Conservation (phyloP, 2,113 vertebrate species). For the Aptenodytes patagonicus region DNA sequence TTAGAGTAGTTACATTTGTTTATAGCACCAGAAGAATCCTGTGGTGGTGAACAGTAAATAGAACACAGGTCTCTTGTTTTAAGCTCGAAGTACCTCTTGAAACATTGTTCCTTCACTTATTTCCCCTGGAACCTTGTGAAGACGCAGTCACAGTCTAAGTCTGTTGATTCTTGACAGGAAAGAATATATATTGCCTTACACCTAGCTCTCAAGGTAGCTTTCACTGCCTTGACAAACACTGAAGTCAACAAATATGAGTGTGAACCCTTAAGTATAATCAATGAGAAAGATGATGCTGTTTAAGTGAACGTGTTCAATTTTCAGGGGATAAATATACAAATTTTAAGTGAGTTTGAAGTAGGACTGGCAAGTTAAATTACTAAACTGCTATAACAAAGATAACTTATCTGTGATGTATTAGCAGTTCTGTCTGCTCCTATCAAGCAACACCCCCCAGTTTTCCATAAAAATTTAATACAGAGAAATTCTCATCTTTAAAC, state of each 20-base stretch:
- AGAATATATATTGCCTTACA: not conserved
- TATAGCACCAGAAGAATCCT: not conserved
- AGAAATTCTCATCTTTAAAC: not conserved
- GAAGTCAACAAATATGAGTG: not conserved
- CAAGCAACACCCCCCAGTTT: not conserved
- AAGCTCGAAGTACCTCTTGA: not conserved
- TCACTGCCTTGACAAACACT: not conserved
- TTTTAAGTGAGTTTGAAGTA: not conserved
- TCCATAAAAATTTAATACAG: not conserved
- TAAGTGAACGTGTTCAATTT: not conserved
- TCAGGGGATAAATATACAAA: not conserved
- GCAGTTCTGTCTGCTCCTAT: not conserved
- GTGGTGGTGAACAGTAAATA: not conserved
- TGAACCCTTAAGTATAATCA: not conserved
- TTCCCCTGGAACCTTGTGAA: not conserved
- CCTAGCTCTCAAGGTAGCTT: not conserved
- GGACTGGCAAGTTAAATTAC: not conserved
- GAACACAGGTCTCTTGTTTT: not conserved
- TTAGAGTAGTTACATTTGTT: not conserved
- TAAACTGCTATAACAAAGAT: not conserved
- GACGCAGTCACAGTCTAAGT: not conserved
- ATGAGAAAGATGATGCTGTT: not conserved
- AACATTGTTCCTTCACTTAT: not conserved
- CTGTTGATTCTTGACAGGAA: not conserved
- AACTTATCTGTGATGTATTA: not conserved